phyloP scores from a whole-genome alignment of 2,888 invertebrate genomes.

The Tineola bisselliella region DNA sequence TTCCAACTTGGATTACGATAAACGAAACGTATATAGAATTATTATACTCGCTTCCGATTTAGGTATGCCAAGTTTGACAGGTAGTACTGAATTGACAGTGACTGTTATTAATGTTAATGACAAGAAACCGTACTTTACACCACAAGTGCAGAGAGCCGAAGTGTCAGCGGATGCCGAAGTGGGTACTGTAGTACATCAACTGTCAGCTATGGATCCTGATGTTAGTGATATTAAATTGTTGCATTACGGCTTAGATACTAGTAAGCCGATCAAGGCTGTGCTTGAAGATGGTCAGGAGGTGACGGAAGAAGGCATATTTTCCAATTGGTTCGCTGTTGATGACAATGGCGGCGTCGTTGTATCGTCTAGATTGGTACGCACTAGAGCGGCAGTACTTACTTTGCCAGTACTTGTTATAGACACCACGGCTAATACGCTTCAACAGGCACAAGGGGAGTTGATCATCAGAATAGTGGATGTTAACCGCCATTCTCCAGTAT shows the following conservation, averaged over 20 bases:
- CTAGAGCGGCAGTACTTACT: slow-evolving; percentile 78
- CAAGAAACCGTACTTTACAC: slow-evolving; percentile 84
- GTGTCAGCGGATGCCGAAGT: slow-evolving; percentile 81
- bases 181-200: slow-evolving; percentile 75
- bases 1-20: slow-evolving; percentile 84
- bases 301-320: slow-evolving; percentile 46
- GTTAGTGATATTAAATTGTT: slow-evolving; percentile 75
- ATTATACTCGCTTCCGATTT: slow-evolving; percentile 83
- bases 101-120: slow-evolving; percentile 88
- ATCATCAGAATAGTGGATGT: slow-evolving; percentile 77
- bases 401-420: slow-evolving; percentile 84
- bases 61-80: slow-evolving; percentile 83
- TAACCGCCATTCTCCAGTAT: slow-evolving; percentile 72
- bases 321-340: slow-evolving; percentile 49
- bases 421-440: slow-evolving; percentile 79
- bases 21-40: slow-evolving; percentile 80
- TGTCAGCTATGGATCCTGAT: slow-evolving; percentile 84
- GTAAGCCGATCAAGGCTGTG: slow-evolving; percentile 79
- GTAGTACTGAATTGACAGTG: slow-evolving; percentile 81
- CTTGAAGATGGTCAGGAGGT: slow-evolving; percentile 84
- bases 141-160: slow-evolving; percentile 80
- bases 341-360: slow-evolving; percentile 68
- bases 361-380: slow-evolving; percentile 70
- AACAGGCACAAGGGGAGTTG: slow-evolving; percentile 76
- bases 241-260: slow-evolving; percentile 70